phyloP scores from a whole-genome alignment of 2,888 invertebrate species.

The Agonopterix subpropinquella region DNA sequence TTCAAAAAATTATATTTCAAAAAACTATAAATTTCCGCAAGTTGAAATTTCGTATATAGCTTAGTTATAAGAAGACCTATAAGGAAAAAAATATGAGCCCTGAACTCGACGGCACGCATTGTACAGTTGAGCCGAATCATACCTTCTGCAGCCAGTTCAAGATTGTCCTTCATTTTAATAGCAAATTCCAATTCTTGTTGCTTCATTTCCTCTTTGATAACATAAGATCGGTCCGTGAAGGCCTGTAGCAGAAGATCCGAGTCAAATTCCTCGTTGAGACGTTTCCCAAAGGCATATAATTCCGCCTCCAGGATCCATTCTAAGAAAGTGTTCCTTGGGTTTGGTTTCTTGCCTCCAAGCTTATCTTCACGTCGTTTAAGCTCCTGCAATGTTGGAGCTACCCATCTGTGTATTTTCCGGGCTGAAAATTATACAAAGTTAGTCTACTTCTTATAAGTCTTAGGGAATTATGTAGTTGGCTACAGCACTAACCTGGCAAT shows the following conservation, averaged over 20 bases:
- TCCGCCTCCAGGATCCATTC: slow-evolving; percentile 94
- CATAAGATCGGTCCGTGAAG: slow-evolving; percentile 87
- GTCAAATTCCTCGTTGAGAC: slow-evolving; percentile 90
- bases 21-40: too few relatives aligned
- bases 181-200: slow-evolving; percentile 83
- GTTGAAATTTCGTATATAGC: too few relatives aligned
- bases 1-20: too few relatives aligned
- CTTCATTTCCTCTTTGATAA: slow-evolving; percentile 81
- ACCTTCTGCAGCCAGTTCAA: slow-evolving; percentile 79
- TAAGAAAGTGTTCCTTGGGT: slow-evolving; percentile 77
- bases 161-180: slow-evolving; percentile 80
- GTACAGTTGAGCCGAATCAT: too few relatives aligned
- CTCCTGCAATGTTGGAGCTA: slow-evolving; percentile 80
- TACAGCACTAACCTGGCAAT: neutral
- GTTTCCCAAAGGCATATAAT: slow-evolving; percentile 89
- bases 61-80: too few relatives aligned
- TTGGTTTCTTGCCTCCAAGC: slow-evolving; percentile 70
- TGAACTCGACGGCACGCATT: too few relatives aligned
- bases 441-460: neutral
- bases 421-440: slow-evolving; percentile 24
- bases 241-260: slow-evolving; percentile 81
- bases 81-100: too few relatives aligned
- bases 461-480: neutral
- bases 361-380: slow-evolving; percentile 76
- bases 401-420: slow-evolving; percentile 76